Percentiles rank a stretch among this genome's conserved stretches.
Conservation (phyloP, 2,113 vertebrate genomes). For the Holacanthus passer region DNA sequence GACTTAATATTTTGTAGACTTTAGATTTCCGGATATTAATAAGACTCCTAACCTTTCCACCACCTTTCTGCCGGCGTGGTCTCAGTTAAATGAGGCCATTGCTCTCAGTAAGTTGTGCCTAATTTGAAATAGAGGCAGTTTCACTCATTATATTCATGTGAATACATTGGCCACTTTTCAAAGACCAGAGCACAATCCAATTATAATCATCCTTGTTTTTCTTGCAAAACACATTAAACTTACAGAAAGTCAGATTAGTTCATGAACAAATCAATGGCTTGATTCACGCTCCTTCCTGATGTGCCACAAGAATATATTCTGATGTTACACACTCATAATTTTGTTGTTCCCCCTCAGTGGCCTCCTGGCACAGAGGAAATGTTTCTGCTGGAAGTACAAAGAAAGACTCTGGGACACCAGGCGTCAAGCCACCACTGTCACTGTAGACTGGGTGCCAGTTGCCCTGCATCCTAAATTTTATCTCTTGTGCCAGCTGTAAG, state of each 20-base stretch:
- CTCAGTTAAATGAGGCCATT: slow-evolving; percentile 45
- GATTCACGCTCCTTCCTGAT: slow-evolving; percentile 16
- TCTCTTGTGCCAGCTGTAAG: slow-evolving; percentile 69
- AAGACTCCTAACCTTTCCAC: slow-evolving; percentile 45
- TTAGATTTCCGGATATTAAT: slow-evolving; percentile 45
- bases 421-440: slow-evolving; percentile 57
- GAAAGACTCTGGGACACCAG: slow-evolving; percentile 42
- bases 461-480: slow-evolving; percentile 68
- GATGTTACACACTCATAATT: slow-evolving; percentile 11
- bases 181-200: slow-evolving; percentile 56
- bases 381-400: slow-evolving; percentile 56
- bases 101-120: slow-evolving; percentile 35
- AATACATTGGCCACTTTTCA: slow-evolving; percentile 17
- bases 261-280: slow-evolving; percentile 21
- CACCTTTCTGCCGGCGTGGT: slow-evolving; percentile 5
- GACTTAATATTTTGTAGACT: slow-evolving; percentile 5
- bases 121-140: slow-evolving; percentile 39
- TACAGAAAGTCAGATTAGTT: slow-evolving; percentile 30
- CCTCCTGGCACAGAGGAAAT: slow-evolving; percentile 27
- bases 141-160: slow-evolving; percentile 41
- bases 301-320: slow-evolving; percentile 12
- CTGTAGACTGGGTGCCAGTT: slow-evolving; percentile 64
- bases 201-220: slow-evolving; percentile 10
- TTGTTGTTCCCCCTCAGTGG: slow-evolving; percentile 17
- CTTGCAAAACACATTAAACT: slow-evolving; percentile 18